These are phyloP conservation scores for Cataglyphis hispanica DNA, from an alignment of 1,140 invertebrate species.

Conservation along the genomic window DNA sequence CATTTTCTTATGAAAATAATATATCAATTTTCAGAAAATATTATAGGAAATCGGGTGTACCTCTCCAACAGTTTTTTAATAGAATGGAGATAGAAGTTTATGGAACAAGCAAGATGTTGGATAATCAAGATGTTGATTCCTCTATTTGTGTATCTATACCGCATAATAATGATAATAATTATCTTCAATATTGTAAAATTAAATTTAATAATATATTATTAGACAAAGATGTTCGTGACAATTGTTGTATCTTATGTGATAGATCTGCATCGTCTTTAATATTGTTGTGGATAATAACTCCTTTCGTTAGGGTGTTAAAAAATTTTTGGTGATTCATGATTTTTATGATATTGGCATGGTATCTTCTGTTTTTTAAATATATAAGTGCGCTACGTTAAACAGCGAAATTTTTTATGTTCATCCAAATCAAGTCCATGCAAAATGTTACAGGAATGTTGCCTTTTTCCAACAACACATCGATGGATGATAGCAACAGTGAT, in stretches of 20 bases:
- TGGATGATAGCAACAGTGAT: not conserved
- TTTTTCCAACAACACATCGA: not conserved
- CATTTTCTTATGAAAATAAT: constrained; percentile 25
- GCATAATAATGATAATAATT: not conserved
- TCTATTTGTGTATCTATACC: not conserved
- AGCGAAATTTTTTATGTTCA: not conserved
- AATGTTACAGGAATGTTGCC: constrained; percentile 5
- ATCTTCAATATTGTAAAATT: not conserved
- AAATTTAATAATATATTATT: not conserved
- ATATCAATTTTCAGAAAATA: constrained; percentile 17
- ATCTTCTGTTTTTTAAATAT: not conserved
- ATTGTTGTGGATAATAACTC: not conserved
- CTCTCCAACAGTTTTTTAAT: not conserved
- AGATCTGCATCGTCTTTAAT: not conserved
- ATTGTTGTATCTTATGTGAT: not conserved
- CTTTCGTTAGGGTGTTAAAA: not conserved
- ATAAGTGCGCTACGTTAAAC: not conserved
- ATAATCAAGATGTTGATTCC: not conserved
- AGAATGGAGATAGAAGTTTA: constrained; percentile 1
- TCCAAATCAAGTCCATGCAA: not conserved
- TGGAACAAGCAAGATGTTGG: not conserved
- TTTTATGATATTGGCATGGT: not conserved
- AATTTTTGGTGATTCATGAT: not conserved
- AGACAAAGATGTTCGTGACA: not conserved
- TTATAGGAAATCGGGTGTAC: not conserved